Percentiles rank a stretch among this genome's conserved stretches.
Conservation (phyloP, 1,140 invertebrate species). For the Gonatopus flavifemur region DNA sequence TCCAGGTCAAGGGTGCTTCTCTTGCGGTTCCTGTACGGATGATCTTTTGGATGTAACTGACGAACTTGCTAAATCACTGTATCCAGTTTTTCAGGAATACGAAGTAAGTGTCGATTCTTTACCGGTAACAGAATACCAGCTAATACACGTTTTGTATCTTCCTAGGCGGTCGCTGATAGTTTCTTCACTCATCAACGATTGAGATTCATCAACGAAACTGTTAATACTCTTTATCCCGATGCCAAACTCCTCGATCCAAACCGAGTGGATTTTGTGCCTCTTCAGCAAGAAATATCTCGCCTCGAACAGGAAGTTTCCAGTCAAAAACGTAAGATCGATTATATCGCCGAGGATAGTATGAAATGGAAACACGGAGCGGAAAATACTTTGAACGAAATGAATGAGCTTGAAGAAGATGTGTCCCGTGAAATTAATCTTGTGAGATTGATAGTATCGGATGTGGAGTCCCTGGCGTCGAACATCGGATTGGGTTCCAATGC, state of each 20-base stretch:
- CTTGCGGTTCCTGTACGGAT: conserved; percentile 88
- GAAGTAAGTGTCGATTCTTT: conserved; percentile 55
- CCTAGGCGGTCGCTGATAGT: conserved; percentile 69
- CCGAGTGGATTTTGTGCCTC: conserved; percentile 64
- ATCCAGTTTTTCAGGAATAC: conserved; percentile 71
- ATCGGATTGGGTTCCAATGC: conserved; percentile 66
- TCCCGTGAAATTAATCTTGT: conserved; percentile 59
- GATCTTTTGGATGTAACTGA: conserved; percentile 86
- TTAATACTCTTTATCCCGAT: conserved; percentile 65
- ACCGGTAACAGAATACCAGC: neutral
- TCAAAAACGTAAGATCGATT: conserved; percentile 63
- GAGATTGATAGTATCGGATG: conserved; percentile 64
- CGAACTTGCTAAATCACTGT: conserved; percentile 64
- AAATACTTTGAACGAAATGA: conserved; percentile 61
- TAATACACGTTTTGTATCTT: conserved; percentile 20
- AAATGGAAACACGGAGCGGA: conserved; percentile 60
- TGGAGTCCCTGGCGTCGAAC: conserved; percentile 68
- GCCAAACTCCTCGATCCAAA: conserved; percentile 69
- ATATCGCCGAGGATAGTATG: conserved; percentile 50
- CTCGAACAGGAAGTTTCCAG: conserved; percentile 62
- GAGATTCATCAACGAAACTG: conserved; percentile 71
- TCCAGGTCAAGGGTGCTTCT: conserved; percentile 70
- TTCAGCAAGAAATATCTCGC: conserved; percentile 61
- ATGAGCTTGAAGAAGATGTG: conserved; percentile 58
- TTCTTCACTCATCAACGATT: conserved; percentile 79